Evolutionary conservation across 2,888 invertebrate species (phyloP).

Genomic region (Biston betularia): DNA sequence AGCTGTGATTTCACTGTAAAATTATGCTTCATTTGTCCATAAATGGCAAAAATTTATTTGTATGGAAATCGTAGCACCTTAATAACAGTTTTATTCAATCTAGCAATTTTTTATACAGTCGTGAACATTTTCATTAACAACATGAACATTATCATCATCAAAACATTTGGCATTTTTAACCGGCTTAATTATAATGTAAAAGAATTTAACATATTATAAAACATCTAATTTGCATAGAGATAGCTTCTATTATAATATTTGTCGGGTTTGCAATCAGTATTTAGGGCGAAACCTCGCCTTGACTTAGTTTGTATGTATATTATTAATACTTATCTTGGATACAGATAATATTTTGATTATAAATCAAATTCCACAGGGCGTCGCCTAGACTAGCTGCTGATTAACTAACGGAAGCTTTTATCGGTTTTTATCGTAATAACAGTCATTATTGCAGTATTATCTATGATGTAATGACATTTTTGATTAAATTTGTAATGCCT

Average conservation of each 20-base stretch:
- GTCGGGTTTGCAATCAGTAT: slow-evolving; percentile 19
- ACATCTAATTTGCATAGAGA: slow-evolving; percentile 13
- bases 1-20: too few species aligned
- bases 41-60: too few species aligned
- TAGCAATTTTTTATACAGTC: too few species aligned
- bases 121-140: too few species aligned
- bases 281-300: slow-evolving; percentile 35
- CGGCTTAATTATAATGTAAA: slow-evolving; percentile 7
- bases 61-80: too few species aligned
- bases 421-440: slow-evolving; percentile 17
- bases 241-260: slow-evolving; percentile 5
- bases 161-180: neutral
- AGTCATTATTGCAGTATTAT: slow-evolving; percentile 10
- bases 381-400: neutral
- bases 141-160: too few species aligned
- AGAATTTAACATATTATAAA: slow-evolving; percentile 26
- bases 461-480: slow-evolving; percentile 47
- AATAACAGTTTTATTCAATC: too few species aligned
- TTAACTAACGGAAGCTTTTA: slow-evolving; percentile 22
- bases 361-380: neutral
- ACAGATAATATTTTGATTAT: slow-evolving; percentile 13
- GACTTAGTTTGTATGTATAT: slow-evolving; percentile 20
- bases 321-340: slow-evolving; percentile 28
- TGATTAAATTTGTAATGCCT: slow-evolving; percentile 47
- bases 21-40: too few species aligned